Evolutionary conservation across 2,888 invertebrate species (phyloP), one percentile per base, ranked within the genome.

Genomic region (Lycaena phlaeas): DNA sequence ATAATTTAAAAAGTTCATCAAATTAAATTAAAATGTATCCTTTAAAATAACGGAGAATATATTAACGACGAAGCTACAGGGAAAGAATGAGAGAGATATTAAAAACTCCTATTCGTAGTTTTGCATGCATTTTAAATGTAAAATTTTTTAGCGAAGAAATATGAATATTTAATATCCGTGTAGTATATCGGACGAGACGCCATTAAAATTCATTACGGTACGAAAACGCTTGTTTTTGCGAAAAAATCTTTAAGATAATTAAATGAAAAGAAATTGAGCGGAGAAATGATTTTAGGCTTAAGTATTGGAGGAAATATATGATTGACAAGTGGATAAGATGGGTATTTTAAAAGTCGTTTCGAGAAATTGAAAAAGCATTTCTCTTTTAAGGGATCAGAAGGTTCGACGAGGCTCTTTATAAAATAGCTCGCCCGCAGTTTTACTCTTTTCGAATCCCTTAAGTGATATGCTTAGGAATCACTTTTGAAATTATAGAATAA

Each of bases 261-360:
- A 29, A 29, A 29, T 18, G 22, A 7, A 9, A n/a, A 7, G 22
- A 22, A 22, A 5, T 6, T 5, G 22, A 22, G 22, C 22, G 9
- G n/a, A 22, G 22, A 22, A 22, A 34, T 34, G 18, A 34, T 34
- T 22, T 9, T 11, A 9, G 12, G 12, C 3, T 34, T 34, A 11
- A 34, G 18, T 9, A 22, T 34, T 12, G 12, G 18, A 5, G 11
- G 10, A 11, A 22, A 18, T 9, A 12, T 15, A 15, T 22, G 34
- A 14, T 34, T 34, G 12, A 34, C 12, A 12, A 31, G 22, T 22
- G 9, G 31, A 22, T 34, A 34, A 12, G 9, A 1, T 6, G 7
- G 18, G 22, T 22, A 36, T 18, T 26, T 22, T 25, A 36, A 36
- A 36, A 30, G 30, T 31, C 39, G 25, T 39, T 34, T 15, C 17